phyloP scores from a whole-genome alignment of 2,113 vertebrate genomes.

The Ciconia maguari region DNA sequence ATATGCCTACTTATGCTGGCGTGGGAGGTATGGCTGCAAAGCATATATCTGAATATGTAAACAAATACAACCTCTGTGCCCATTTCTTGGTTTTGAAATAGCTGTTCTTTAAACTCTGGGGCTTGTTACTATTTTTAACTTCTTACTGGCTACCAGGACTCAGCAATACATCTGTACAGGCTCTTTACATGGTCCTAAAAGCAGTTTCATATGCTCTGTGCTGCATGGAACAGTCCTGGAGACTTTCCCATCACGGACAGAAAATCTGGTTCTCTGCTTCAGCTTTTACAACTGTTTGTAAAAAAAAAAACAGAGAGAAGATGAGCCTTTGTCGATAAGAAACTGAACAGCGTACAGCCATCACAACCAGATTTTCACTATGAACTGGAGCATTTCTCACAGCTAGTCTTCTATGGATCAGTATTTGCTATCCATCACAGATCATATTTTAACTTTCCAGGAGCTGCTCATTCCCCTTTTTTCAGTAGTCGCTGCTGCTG shows the following conservation, averaged over 20 bases:
- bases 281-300: background rate
- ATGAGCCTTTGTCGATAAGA: background rate
- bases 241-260: background rate
- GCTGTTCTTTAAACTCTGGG: background rate
- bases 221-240: background rate
- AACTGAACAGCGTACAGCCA: background rate
- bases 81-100: background rate
- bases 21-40: background rate
- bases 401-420: fast-evolving
- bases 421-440: background rate
- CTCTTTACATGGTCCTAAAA: background rate
- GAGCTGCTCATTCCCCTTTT: background rate
- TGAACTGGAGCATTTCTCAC: background rate
- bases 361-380: background rate
- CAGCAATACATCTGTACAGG: background rate
- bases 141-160: background rate
- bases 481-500: background rate
- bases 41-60: background rate
- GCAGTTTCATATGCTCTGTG: background rate
- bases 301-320: background rate
- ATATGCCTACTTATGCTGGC: background rate
- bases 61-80: background rate
- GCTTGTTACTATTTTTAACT: background rate
- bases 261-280: background rate
- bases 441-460: background rate